Percentiles rank a stretch among this genome's conserved stretches.
phyloP scores from a whole-genome alignment of 2,888 invertebrate species.

The Nephrotoma guestfalica region DNA sequence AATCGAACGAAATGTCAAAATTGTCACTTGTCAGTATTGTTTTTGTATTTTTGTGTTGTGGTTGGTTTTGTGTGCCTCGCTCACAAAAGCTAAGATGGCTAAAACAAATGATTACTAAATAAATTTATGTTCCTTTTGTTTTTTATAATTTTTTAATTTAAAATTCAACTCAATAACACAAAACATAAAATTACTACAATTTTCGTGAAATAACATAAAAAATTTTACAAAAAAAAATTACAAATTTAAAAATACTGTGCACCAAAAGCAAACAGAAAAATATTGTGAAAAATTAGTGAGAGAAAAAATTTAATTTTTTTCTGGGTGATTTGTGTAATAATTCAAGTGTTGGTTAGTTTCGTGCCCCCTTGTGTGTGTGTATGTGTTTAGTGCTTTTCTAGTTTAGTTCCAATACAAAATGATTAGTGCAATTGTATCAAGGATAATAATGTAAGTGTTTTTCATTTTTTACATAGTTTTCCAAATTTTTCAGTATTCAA shows the following conservation, averaged over 20 bases:
- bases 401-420: constrained; percentile 15
- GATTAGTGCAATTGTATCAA: constrained; percentile 29
- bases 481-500: background rate
- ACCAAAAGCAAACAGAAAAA: background rate
- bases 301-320: background rate
- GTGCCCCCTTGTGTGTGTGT: background rate
- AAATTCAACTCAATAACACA: background rate
- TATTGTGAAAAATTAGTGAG: no score
- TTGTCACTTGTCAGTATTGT: background rate
- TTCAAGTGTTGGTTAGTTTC: background rate
- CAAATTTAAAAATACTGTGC: background rate
- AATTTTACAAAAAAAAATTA: background rate
- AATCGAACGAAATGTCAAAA: background rate
- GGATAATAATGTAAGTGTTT: constrained; percentile 28
- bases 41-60: background rate
- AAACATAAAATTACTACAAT: background rate
- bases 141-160: background rate
- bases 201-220: background rate
- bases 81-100: background rate
- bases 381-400: background rate
- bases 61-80: background rate
- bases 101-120: background rate
- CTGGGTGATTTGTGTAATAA: background rate
- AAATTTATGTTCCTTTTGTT: background rate
- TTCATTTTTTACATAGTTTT: background rate